Percentiles rank a stretch among this genome's conserved stretches.
phyloP scores from a whole-genome alignment of 2,113 vertebrate species.

The Pyxicephalus adspersus region DNA sequence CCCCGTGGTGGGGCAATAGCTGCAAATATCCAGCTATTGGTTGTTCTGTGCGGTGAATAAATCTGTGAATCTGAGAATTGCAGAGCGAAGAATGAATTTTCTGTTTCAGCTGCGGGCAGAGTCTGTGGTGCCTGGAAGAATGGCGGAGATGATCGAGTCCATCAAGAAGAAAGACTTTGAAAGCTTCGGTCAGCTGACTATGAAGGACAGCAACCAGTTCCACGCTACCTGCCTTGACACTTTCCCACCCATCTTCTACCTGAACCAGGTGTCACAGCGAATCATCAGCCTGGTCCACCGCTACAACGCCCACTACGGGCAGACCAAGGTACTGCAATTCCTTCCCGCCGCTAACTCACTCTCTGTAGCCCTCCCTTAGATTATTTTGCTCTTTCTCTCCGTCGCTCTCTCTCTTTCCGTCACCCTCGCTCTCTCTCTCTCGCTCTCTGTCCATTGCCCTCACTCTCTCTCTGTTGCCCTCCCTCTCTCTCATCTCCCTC shows the following conservation, averaged over 20 bases:
- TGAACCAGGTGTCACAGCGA: constrained; percentile 79
- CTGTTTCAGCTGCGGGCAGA: constrained; percentile 82
- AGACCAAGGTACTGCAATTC: constrained; percentile 75
- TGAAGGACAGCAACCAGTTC: constrained; percentile 97
- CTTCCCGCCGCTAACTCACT: neutral
- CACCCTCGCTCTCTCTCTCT: no score
- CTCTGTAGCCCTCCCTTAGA: no score
- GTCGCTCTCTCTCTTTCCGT: no score
- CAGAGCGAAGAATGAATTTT: no score
- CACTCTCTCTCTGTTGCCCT: no score
- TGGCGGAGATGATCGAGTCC: constrained; percentile 81
- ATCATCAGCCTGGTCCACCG: constrained; percentile 84
- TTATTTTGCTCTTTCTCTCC: no score
- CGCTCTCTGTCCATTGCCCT: no score
- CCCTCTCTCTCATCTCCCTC: no score
- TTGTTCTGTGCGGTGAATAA: no score
- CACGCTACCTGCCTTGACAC: constrained; percentile 96
- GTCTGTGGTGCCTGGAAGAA: constrained; percentile 78
- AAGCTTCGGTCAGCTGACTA: constrained; percentile 86
- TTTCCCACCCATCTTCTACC: constrained; percentile 93
- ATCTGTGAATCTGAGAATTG: no score
- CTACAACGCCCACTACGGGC: constrained; percentile 81
- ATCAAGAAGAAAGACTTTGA: constrained; percentile 80
- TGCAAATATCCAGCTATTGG: no score
- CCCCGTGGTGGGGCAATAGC: no score